These are phyloP conservation scores for Ips typographus DNA, from an alignment of 1,140 invertebrate species.

Conservation along the genomic window DNA sequence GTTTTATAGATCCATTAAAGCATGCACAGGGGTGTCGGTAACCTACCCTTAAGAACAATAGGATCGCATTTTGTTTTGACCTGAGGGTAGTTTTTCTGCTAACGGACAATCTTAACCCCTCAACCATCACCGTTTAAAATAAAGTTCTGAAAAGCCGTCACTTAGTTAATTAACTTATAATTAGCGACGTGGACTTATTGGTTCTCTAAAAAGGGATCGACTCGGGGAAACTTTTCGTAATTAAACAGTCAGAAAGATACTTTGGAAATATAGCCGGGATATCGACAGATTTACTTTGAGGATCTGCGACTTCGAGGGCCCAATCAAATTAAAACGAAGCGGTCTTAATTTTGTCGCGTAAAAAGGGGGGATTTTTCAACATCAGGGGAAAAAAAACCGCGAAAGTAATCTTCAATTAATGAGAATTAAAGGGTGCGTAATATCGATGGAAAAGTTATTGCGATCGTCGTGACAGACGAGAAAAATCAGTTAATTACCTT, in stretches of 20 bases:
- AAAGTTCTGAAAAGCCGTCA: slow-evolving; percentile 20
- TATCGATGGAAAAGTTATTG: slow-evolving; percentile 22
- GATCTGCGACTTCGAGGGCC: slow-evolving; percentile 22
- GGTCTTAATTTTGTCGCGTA: slow-evolving; percentile 26
- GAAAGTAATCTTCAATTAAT: slow-evolving; percentile 30
- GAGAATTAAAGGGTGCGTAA: slow-evolving; percentile 22
- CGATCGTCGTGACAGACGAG: neutral
- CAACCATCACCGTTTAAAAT: neutral
- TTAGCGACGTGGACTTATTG: slow-evolving; percentile 31
- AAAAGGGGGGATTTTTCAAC: slow-evolving; percentile 27
- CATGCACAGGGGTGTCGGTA: slow-evolving; percentile 16
- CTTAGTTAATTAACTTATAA: slow-evolving; percentile 33
- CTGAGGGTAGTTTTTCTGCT: neutral
- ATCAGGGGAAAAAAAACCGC: slow-evolving; percentile 22
- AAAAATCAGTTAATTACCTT: no score
- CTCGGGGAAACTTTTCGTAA: slow-evolving; percentile 28
- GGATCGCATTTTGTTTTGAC: slow-evolving; percentile 9
- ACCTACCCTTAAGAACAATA: slow-evolving; percentile 25
- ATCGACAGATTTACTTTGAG: slow-evolving; percentile 34
- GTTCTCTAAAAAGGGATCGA: slow-evolving; percentile 32
- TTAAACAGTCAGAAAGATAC: slow-evolving; percentile 34
- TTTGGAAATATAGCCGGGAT: slow-evolving; percentile 32
- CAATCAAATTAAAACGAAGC: slow-evolving; percentile 33
- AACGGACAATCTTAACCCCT: no score
- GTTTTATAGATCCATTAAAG: slow-evolving; percentile 31